Percentiles rank a stretch among this genome's conserved stretches.
Conservation (phyloP, 1,140 invertebrate species). For the Holcopasites calliopsidis region DNA sequence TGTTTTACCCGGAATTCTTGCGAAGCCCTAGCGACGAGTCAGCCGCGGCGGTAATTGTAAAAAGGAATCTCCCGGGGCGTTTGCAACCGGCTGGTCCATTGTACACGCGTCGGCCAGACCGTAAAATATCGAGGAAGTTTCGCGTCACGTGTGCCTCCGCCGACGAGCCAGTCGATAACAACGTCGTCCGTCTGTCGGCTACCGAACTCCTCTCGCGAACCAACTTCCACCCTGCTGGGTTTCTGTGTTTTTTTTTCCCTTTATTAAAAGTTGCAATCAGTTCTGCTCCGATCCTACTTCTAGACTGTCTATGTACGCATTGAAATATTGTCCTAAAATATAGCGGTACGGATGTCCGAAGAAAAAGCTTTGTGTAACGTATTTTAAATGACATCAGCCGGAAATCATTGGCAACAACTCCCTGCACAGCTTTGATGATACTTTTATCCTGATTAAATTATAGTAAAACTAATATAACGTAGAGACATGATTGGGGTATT, state of each 20-base stretch:
- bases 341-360: no score
- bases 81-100: conserved; percentile 1
- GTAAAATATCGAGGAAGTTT: conserved; percentile 54
- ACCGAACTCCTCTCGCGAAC: conserved; percentile 28
- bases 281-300: not conserved
- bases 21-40: not conserved
- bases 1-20: conserved; percentile 26
- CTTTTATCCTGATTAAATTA: no score
- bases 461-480: no score
- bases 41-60: conserved; percentile 13
- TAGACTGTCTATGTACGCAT: no score
- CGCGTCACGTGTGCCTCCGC: conserved; percentile 1
- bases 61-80: conserved; percentile 3
- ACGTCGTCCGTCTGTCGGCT: conserved; percentile 23
- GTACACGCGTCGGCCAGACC: not conserved
- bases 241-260: no score
- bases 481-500: no score
- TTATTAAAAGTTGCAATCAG: no score
- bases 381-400: no score
- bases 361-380: no score
- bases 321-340: no score
- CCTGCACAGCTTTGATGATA: no score
- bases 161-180: conserved; percentile 33
- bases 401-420: no score
- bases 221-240: not conserved